Evolutionary conservation across 1,140 invertebrate species (phyloP).

Genomic region (Palaemon carinicauda): DNA sequence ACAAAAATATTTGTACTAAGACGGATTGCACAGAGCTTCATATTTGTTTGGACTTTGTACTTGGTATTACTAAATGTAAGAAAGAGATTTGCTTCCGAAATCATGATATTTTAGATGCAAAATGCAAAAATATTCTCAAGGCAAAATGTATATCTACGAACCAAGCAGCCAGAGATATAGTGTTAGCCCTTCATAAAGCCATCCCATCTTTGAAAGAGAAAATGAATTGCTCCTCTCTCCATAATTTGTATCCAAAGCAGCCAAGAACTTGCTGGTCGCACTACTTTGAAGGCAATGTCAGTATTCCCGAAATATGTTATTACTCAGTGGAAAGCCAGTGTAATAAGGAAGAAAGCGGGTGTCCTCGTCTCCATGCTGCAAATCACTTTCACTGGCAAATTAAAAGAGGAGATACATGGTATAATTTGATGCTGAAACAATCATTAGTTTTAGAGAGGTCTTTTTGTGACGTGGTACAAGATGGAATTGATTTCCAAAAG

Average conservation of each 20-base stretch:
- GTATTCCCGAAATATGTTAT: conserved; percentile 29
- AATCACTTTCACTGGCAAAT: conserved; percentile 44
- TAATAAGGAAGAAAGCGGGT: background rate
- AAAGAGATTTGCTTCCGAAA: conserved; percentile 9
- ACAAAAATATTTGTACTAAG: background rate
- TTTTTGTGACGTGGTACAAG: conserved; percentile 17
- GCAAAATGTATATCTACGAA: background rate
- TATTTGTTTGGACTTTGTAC: conserved; percentile 22
- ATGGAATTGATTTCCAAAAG: background rate
- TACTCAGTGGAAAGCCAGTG: conserved; percentile 31
- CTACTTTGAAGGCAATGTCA: conserved; percentile 21
- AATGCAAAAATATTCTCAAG: conserved; percentile 2
- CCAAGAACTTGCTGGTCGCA: conserved; percentile 7
- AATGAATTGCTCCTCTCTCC: too few relatives aligned
- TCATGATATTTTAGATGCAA: conserved; percentile 7
- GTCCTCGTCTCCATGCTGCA: background rate
- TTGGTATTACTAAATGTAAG: background rate
- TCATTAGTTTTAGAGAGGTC: conserved; percentile 1
- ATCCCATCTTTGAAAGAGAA: background rate
- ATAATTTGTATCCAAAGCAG: too few relatives aligned
- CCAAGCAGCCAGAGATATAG: conserved; percentile 10
- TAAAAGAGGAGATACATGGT: conserved; percentile 3
- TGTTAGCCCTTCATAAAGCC: background rate
- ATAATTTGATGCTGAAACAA: background rate
- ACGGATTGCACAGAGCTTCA: conserved; percentile 1